phyloP scores from a whole-genome alignment of 2,113 vertebrate species.

The Cottus gobio region DNA sequence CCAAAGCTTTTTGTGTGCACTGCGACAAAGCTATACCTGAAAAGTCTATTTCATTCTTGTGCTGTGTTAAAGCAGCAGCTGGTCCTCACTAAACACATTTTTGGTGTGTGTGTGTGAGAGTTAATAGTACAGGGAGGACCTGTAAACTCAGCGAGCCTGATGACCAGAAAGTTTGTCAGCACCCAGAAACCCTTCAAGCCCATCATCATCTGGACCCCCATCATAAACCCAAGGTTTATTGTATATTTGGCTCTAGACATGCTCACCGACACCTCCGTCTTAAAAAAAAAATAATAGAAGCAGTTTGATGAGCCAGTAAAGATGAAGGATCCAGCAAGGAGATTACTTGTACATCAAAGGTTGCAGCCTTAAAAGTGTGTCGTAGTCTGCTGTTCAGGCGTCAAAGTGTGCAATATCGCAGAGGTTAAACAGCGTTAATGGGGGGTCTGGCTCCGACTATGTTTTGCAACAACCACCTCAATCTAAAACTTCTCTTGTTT shows the following conservation, averaged over 20 bases:
- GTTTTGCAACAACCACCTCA: neutral
- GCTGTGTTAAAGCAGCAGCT: slow-evolving; percentile 45
- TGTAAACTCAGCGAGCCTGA: slow-evolving; percentile 70
- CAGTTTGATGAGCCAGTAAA: slow-evolving; percentile 55
- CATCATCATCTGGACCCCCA: slow-evolving; percentile 67
- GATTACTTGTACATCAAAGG: slow-evolving; percentile 32
- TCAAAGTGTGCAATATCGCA: neutral
- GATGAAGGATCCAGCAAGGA: slow-evolving; percentile 53
- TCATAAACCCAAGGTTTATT: slow-evolving; percentile 71
- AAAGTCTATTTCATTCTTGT: slow-evolving; percentile 16
- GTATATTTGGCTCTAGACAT: slow-evolving; percentile 46
- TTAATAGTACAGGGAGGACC: slow-evolving; percentile 56
- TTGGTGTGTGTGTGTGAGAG: slow-evolving; percentile 28
- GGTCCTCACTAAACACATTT: slow-evolving; percentile 36
- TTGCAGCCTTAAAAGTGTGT: slow-evolving; percentile 16
- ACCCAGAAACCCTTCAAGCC: slow-evolving; percentile 59
- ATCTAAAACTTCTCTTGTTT: neutral
- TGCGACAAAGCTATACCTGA: slow-evolving; percentile 2
- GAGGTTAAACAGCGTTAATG: neutral
- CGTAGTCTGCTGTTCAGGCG: neutral
- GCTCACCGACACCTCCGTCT: slow-evolving; percentile 44
- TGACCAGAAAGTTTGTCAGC: slow-evolving; percentile 67
- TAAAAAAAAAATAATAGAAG: slow-evolving; percentile 54
- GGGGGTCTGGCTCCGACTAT: neutral
- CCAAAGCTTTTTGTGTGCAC: slow-evolving; percentile 12